Evolutionary conservation across 2,113 vertebrate genomes (phyloP).

Genomic region (Ptychochromis oligacanthus): DNA sequence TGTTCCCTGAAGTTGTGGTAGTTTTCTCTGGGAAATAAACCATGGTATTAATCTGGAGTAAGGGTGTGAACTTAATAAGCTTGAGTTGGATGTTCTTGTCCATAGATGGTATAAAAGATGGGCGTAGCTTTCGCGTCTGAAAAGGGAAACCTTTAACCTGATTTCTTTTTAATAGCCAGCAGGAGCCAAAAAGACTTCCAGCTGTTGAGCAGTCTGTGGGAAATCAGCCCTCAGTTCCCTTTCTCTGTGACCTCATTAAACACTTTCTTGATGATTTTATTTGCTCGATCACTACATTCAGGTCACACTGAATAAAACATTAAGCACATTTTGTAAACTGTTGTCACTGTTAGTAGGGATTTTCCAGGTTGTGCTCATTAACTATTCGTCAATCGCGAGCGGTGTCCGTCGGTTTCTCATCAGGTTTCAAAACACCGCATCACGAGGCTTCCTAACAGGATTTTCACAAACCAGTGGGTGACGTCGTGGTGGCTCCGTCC

Average conservation of each 20-base stretch:
- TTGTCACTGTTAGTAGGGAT: neutral
- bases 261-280: neutral
- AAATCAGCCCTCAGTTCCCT: neutral
- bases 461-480: neutral
- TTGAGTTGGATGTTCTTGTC: constrained; percentile 2
- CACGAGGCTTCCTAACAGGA: neutral
- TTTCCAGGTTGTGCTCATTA: neutral
- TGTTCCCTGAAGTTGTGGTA: neutral
- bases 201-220: neutral
- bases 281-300: too few species aligned
- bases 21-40: constrained; percentile 5
- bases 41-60: constrained; percentile 1
- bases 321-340: too few species aligned
- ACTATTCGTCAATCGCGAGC: too few species aligned
- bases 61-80: neutral
- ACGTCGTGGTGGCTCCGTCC: neutral
- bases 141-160: neutral
- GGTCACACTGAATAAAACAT: neutral
- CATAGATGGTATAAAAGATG: neutral
- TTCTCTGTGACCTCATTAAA: neutral
- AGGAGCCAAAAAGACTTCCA: neutral
- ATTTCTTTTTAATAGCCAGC: neutral
- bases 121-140: neutral
- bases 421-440: neutral
- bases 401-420: neutral